Evolutionary conservation across 2,113 vertebrate genomes (phyloP), one percentile per base, ranked within the genome.

Genomic region (Pachypanchax playfairii): DNA sequence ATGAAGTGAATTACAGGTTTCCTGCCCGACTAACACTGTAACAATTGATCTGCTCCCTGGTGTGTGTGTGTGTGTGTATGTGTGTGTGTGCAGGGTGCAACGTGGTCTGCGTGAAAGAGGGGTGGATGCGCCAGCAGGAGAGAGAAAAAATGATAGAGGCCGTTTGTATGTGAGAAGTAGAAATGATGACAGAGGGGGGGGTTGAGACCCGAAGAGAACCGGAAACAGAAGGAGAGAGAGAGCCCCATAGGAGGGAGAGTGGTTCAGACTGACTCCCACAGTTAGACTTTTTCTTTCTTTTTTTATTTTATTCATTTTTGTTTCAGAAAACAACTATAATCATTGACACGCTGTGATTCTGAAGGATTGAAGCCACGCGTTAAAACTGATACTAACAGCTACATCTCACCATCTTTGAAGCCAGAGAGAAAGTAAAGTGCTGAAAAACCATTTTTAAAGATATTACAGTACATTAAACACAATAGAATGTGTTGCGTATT

Each of bases 1-100:
- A 93, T 94, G 93, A 95, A 94, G 92, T 94, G 94, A 92, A 94
- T 94, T 95, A 94, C 93, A 92, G 93, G 89, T 88, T 92, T 89
- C 85, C 87, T 87, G 85, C 80, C 79, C 77, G 89, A 91, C 85
- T 95, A 95, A 95, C 94, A 91, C 92, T 92, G 92, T 95, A 96
- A 96, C 93, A 94, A 98, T 96, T 96, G 96, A 97, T 96, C 94
- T 92, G 87, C 77, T 85, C 75, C 86, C 77, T 72, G 73, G 52
- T 55, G 87, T 79, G 76, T 58, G 62, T 65, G 68, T 55, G 46
- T 46, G 48, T 68, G 55, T 70, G 73, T 46, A 52, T 76, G 70
- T 56, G 46, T 15, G 51, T 2, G 35, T 13, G 14, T 18, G 49
- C 26, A 50, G 41, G 59, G 60, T 60, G 73, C 56, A 43, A 28